Evolutionary conservation across 2,888 invertebrate species (phyloP).

Genomic region (Diarsia dahlii): DNA sequence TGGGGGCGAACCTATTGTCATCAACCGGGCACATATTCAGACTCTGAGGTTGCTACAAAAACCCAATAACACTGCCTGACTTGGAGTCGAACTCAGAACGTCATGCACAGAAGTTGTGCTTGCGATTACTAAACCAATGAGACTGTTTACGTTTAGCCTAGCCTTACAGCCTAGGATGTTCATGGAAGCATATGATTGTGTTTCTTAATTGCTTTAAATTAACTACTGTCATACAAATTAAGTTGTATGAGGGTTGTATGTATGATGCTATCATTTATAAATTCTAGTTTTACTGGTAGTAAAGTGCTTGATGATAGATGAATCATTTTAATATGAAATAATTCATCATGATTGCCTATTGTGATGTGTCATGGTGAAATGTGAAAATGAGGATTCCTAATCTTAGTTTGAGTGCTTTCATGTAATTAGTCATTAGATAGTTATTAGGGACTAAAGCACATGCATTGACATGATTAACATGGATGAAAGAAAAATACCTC

Average conservation of each 20-base stretch:
- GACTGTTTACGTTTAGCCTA: no score
- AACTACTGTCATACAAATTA: constrained; percentile 4
- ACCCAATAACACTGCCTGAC: no score
- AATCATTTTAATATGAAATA: constrained; percentile 36
- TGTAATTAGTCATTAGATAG: not conserved
- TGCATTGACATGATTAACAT: not conserved
- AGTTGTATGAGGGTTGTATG: not conserved
- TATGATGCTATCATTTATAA: not conserved
- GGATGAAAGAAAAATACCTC: not conserved
- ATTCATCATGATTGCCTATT: not conserved
- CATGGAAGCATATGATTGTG: not conserved
- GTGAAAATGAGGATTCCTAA: not conserved
- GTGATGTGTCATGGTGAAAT: constrained; percentile 33
- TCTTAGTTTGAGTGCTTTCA: not conserved
- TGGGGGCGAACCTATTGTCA: no score
- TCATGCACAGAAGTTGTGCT: no score
- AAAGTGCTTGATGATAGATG: constrained; percentile 14
- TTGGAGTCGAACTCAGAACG: no score
- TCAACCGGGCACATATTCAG: no score
- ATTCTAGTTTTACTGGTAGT: constrained; percentile 6
- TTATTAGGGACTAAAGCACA: no score
- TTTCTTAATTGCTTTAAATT: constrained; percentile 7
- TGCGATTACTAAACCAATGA: no score
- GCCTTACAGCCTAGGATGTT: not conserved
- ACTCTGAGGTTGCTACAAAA: no score